Base-by-base conservation (phyloP, 1,140 invertebrate genomes). In the Philopotamus ludificatus region DNA sequence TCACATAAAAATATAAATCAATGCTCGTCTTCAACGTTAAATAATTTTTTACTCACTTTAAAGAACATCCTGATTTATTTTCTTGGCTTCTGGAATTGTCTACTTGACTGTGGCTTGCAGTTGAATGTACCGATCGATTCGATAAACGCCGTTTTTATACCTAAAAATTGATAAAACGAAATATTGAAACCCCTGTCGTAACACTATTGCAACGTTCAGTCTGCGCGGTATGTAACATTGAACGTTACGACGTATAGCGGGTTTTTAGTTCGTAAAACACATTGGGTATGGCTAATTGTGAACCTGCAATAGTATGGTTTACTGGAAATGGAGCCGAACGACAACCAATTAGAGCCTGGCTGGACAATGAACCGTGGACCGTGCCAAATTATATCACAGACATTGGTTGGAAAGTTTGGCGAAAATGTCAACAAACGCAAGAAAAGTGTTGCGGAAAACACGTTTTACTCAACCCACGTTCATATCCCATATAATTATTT, bases 161-260 rank as follows among this genome's bases (percentile, higher is more conserved):
- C 47, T 15, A 60, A 47, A 47, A 57, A 39, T 57, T 54, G 18
- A 4, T 4, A 47, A 47, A 47, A 47, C 44, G 44, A 12, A 47
- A 47, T 16, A 47, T 9, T 9, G 18, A 34, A 12, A 7, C 28
- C 4, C 4, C 28, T 12, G 28, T 12, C 28, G 4, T 47, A 20
- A 47, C 44, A 16, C 18, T 47, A 47, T n/a, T 20, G 44, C 44
- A 47, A 47, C n/a, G 18, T 47, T 9, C 18, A 3, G 7, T 47
- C 7, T 15, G 15, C 44, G 44, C 18, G 44, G 44, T 28, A 60
- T 60, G 57, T 60, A 60, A 60, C 57, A 60, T 60, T 60, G 57
- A 60, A 47, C 15, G 18, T 15, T 47, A 34, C 28, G 10, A 47
- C 44, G 44, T 47, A 47, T 47, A 15, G 4, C 18, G 4, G 15